phyloP scores from a whole-genome alignment of 2,113 vertebrate species.

The Gasterosteus nipponicus region DNA sequence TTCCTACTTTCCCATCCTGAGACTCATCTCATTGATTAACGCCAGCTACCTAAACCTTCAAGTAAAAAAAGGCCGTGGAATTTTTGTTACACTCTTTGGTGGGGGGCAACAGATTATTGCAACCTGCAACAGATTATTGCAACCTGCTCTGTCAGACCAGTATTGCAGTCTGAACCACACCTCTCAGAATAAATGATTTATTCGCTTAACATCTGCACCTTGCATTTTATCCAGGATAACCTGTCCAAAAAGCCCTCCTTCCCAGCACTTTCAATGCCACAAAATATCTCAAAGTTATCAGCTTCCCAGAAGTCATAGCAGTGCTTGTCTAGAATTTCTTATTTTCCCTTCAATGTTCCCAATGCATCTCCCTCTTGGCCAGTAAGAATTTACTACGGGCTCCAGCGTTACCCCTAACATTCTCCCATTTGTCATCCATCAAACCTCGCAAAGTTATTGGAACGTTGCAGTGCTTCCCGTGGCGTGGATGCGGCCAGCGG shows the following conservation, averaged over 20 bases:
- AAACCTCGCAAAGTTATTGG: constrained; percentile 64
- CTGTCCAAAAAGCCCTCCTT: constrained; percentile 15
- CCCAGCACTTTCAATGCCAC: constrained; percentile 8
- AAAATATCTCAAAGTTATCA: constrained; percentile 42
- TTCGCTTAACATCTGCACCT: constrained; percentile 26
- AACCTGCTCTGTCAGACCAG: background rate
- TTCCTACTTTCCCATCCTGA: constrained; percentile 48
- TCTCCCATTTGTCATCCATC: constrained; percentile 71
- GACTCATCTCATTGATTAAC: constrained; percentile 27
- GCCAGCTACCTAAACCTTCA: background rate
- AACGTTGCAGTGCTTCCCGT: constrained; percentile 70
- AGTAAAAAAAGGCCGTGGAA: background rate
- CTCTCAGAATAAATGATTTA: constrained; percentile 15
- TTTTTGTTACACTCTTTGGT: background rate
- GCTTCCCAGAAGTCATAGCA: constrained; percentile 48
- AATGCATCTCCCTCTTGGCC: constrained; percentile 63
- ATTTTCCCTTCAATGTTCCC: constrained; percentile 55
- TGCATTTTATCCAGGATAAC: background rate
- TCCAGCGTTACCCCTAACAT: constrained; percentile 44
- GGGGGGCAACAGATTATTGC: background rate
- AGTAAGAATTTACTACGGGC: constrained; percentile 67
- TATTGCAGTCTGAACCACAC: constrained; percentile 3
- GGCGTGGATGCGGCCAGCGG: constrained; percentile 79
- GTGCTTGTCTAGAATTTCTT: constrained; percentile 48
- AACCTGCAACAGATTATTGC: background rate